Conservation (phyloP, 1,140 invertebrate genomes). For the Anastrepha obliqua region DNA sequence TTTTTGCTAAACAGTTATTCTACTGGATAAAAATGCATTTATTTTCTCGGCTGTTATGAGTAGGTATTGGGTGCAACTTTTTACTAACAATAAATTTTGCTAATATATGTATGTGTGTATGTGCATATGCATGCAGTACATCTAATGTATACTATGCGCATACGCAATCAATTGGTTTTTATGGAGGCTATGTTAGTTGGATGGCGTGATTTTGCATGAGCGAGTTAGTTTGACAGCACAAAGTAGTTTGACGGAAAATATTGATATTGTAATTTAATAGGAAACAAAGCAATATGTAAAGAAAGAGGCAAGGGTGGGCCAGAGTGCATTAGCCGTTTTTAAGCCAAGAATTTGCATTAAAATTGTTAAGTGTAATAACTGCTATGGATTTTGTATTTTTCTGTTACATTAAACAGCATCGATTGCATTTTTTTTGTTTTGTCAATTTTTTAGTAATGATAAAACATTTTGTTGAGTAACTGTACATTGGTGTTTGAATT, state of each 20-base stretch:
- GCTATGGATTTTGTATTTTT: too few relatives aligned
- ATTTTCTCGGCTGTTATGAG: background rate
- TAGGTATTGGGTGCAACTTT: background rate
- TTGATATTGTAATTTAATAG: too few relatives aligned
- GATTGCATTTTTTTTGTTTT: too few relatives aligned
- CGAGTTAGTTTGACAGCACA: background rate
- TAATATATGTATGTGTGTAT: slow-evolving; percentile 14
- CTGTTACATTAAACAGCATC: too few relatives aligned
- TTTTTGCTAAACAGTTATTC: background rate
- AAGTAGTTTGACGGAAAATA: background rate
- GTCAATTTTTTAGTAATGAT: background rate
- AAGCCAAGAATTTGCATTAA: too few relatives aligned
- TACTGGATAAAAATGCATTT: background rate
- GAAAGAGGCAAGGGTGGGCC: too few relatives aligned
- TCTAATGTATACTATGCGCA: background rate
- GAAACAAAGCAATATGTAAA: too few relatives aligned
- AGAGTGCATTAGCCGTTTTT: too few relatives aligned
- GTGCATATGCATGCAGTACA: background rate
- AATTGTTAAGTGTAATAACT: too few relatives aligned
- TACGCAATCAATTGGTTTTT: background rate
- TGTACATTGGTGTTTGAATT: background rate
- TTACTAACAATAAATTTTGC: slow-evolving; percentile 39
- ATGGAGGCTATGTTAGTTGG: background rate
- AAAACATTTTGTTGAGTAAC: background rate
- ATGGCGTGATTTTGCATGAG: background rate